Evolutionary conservation across 2,888 invertebrate species (phyloP).

Genomic region (Coronaproctus castanopsis): DNA sequence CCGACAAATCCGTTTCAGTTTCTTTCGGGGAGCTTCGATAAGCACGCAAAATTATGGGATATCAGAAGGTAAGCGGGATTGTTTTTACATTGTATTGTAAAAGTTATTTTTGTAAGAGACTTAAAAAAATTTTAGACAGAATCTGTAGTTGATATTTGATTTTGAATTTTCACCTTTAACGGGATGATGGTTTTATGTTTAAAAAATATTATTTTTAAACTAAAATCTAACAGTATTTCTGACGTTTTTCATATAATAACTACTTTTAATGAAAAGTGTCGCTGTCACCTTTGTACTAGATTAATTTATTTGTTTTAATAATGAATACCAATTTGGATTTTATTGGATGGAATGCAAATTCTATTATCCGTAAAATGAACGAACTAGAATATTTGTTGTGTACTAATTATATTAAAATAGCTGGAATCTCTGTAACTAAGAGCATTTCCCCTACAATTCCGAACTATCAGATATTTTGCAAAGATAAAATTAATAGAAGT

Average conservation of each 20-base stretch:
- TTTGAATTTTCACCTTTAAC: neutral
- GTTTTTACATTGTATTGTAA: neutral
- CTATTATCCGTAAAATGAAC: too few species aligned
- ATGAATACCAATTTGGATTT: too few species aligned
- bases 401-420: too few species aligned
- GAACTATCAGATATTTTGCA: too few species aligned
- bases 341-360: too few species aligned
- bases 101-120: neutral
- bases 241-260: neutral
- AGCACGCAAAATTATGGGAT: constrained; percentile 87
- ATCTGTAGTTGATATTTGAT: neutral
- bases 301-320: too few species aligned
- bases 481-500: too few species aligned
- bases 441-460: too few species aligned
- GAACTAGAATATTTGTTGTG: too few species aligned
- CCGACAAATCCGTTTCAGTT: constrained; percentile 60
- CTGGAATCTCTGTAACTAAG: too few species aligned
- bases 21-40: constrained; percentile 81
- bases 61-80: constrained; percentile 45
- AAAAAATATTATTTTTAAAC: constrained; percentile 1
- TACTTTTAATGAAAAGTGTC: too few species aligned
- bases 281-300: too few species aligned
- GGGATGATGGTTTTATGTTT: neutral
- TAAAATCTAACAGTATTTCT: constrained; percentile 17
- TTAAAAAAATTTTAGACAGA: neutral